Base-by-base conservation (phyloP, 2,113 vertebrate genomes). In the Pogonocichla stellata region DNA sequence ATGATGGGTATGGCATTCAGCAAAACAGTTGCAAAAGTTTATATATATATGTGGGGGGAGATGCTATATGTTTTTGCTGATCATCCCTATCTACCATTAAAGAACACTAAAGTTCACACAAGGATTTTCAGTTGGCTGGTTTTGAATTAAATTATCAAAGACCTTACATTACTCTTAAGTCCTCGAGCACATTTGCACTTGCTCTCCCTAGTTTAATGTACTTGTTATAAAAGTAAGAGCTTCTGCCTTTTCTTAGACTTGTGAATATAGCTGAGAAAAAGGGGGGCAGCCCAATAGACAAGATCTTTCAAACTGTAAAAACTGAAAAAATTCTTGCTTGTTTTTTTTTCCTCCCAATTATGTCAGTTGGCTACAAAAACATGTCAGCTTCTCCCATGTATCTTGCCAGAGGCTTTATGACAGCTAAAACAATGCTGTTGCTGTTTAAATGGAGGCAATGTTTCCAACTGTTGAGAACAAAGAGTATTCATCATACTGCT, bases 311-410 rank as follows among this genome's bases (percentile, higher is more conserved):
- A 75, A 77, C 17, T 82, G 53, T 48, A 93, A 65, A 89, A 88
- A 38, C 57, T 67, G 61, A 69, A 91, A 92, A 86, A 81, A 36
- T 8, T 34, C 12, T 69, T 84, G 22, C 34, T 69, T 75, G 24
- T 17, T 86, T 62, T 66, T 62, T 66, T 95, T 93, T 78, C 65
- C 85, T 93, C 79, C 74, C 58, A 58, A 3, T 94, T 90, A 86
- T 93, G 74, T 92, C 95, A 69, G 40, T 4, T 94, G 79, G 45
- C 88, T 94, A 88, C 79, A 88, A 92, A 96, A 93, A 87, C 43
- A 45, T 80, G 85, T 93, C 93, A 94, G 8, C 79, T 95, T 79
- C 53, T 90, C 85, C 81, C 75, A 89, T 15, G 0, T 83, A 90
- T 70, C 74, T 73, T 95, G 88, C 81, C 74, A 69, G 45, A 45